These are phyloP conservation scores for Podarcis muralis DNA, from an alignment of 2,113 vertebrate genomes.

Conservation along the genomic window DNA sequence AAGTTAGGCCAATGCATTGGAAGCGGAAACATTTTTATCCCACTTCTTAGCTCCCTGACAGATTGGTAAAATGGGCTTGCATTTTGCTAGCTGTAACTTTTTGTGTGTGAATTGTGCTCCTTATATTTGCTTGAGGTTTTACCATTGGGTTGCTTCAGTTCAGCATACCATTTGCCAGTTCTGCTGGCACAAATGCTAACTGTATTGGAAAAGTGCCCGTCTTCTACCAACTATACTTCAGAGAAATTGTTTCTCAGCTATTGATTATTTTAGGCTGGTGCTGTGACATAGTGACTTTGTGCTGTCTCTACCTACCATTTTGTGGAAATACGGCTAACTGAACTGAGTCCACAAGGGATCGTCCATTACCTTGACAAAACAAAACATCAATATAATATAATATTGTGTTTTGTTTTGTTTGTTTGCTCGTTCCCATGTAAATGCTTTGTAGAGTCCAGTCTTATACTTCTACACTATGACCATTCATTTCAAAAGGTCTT, in stretches of 20 bases:
- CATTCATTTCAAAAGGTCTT: neutral
- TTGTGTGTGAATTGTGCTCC: neutral
- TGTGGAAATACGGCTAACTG: neutral
- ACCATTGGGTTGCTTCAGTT: neutral
- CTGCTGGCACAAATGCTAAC: neutral
- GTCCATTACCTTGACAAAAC: neutral
- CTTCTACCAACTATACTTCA: neutral
- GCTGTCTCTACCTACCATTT: fast-evolving
- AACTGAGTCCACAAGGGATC: neutral
- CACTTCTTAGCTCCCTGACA: neutral
- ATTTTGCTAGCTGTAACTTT: neutral
- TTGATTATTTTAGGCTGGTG: neutral
- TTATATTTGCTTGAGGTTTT: neutral
- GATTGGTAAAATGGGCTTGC: neutral
- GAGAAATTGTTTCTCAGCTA: neutral
- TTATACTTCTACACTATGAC: neutral
- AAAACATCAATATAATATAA: neutral
- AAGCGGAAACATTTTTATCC: neutral
- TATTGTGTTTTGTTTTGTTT: neutral
- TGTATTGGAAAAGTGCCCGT: neutral
- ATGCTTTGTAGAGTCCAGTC: neutral
- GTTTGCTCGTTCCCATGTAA: neutral
- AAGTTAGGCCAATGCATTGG: neutral
- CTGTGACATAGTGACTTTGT: neutral
- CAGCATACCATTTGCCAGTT: neutral